Evolutionary conservation across 23 tunicate species (phyloP).

Genomic region (Halocynthia roretzi): DNA sequence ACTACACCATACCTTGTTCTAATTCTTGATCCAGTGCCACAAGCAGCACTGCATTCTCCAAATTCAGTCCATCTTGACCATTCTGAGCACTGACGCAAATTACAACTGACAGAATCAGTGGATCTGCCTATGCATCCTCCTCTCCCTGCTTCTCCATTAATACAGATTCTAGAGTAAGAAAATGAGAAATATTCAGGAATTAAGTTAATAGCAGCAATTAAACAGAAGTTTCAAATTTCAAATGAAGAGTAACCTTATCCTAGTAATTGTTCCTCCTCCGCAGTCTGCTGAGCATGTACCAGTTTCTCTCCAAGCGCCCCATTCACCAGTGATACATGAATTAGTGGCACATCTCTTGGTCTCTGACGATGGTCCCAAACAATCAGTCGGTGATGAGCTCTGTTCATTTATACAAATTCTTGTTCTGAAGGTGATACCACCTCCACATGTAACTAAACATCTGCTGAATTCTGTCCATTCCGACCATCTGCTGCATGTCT

Average conservation of each 20-base stretch:
- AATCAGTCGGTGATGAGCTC: too few relatives aligned
- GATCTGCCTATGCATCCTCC: constrained; percentile 44
- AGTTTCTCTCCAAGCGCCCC: constrained; percentile 17
- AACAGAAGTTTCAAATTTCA: too few relatives aligned
- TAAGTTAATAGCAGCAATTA: too few relatives aligned
- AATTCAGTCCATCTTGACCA: constrained; percentile 17
- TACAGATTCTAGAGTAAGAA: constrained; percentile 27
- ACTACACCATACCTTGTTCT: constrained; percentile 19
- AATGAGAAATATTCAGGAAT: too few relatives aligned
- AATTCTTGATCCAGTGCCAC: constrained; percentile 17
- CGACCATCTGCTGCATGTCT: constrained; percentile 18
- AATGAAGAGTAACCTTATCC: neutral
- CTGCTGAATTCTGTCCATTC: constrained; percentile 14
- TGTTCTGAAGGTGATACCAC: constrained; percentile 6
- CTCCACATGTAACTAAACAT: constrained; percentile 12
- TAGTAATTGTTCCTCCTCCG: constrained; percentile 14
- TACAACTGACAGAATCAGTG: constrained; percentile 1
- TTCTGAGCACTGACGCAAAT: constrained; percentile 2
- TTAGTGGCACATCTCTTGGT: too few relatives aligned
- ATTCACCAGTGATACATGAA: neutral
- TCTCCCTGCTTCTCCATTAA: constrained; percentile 30
- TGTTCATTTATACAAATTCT: neutral
- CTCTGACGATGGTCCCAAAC: too few relatives aligned
- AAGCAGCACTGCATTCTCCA: neutral
- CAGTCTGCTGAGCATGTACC: constrained; percentile 20